These are phyloP conservation scores for Ryuthela nishihirai DNA, from an alignment of 2,888 invertebrate species.

Conservation along the genomic window DNA sequence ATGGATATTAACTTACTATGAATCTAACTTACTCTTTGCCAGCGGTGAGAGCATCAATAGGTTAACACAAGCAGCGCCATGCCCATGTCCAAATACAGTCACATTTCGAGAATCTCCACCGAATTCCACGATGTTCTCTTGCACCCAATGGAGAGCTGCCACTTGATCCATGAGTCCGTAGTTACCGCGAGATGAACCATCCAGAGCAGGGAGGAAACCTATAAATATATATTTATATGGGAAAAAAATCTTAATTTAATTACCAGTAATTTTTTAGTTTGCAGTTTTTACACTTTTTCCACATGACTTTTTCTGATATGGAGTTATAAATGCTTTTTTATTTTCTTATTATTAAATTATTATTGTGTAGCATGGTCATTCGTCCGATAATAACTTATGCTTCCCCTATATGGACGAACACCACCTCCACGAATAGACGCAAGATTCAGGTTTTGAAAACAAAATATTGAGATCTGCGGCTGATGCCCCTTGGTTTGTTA, in stretches of 20 bases:
- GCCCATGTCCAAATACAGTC: constrained; percentile 56
- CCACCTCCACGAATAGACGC: too few relatives aligned
- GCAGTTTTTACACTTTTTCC: too few relatives aligned
- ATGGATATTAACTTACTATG: too few relatives aligned
- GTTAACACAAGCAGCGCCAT: constrained; percentile 89
- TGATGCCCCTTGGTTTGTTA: too few relatives aligned
- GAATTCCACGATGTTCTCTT: constrained; percentile 90
- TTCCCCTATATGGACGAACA: too few relatives aligned
- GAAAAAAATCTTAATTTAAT: background rate
- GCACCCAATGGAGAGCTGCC: constrained; percentile 94
- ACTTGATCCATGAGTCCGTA: constrained; percentile 97
- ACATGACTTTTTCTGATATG: too few relatives aligned
- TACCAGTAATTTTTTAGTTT: background rate
- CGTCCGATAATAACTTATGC: too few relatives aligned
- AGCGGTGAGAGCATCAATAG: constrained; percentile 96
- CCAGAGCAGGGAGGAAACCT: constrained; percentile 43
- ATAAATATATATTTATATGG: constrained; percentile 3
- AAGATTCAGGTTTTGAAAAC: too few relatives aligned
- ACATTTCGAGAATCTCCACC: constrained; percentile 64
- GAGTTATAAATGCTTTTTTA: too few relatives aligned
- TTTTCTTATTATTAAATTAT: too few relatives aligned
- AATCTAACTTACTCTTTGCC: constrained; percentile 68
- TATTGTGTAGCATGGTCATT: too few relatives aligned
- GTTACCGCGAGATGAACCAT: constrained; percentile 57
- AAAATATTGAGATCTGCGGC: too few relatives aligned